These are phyloP conservation scores for Odontomachus brunneus DNA, from an alignment of 1,140 invertebrate species.

Conservation along the genomic window DNA sequence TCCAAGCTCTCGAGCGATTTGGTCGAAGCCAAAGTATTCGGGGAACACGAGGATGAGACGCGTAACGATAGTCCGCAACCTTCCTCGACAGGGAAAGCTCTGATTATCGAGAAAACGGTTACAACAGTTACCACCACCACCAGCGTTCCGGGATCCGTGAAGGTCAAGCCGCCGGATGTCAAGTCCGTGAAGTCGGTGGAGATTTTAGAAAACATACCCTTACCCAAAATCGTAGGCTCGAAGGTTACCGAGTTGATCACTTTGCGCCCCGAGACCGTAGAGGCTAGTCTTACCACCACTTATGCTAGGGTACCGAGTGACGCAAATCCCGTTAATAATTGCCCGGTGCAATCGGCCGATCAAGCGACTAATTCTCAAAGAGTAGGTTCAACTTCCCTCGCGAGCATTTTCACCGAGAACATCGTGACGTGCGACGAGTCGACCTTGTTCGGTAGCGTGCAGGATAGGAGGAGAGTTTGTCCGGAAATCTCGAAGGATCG, in stretches of 20 bases:
- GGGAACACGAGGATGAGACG: not conserved
- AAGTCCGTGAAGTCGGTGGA: conserved; percentile 72
- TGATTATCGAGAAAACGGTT: conserved; percentile 72
- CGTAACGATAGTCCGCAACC: conserved; percentile 4
- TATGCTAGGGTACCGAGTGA: conserved; percentile 75
- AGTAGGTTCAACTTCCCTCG: conserved; percentile 22
- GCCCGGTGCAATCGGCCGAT: not conserved
- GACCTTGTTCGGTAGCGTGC: conserved; percentile 81
- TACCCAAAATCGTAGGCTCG: conserved; percentile 65
- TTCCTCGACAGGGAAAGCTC: conserved; percentile 60
- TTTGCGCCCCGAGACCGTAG: conserved; percentile 79
- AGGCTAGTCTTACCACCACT: conserved; percentile 79
- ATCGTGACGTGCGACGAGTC: conserved; percentile 69
- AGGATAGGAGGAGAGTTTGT: conserved; percentile 53
- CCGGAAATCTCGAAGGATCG: conserved; percentile 4
- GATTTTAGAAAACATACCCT: conserved; percentile 72
- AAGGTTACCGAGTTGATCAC: conserved; percentile 77
- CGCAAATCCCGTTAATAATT: conserved; percentile 35
- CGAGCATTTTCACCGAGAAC: conserved; percentile 47
- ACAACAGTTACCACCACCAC: conserved; percentile 71
- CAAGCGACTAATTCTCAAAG: not conserved
- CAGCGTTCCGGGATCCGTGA: conserved; percentile 39
- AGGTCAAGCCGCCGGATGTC: conserved; percentile 63
- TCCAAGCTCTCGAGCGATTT: conserved; percentile 19
- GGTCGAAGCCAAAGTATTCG: not conserved